Conservation (phyloP, 2,113 vertebrate species). For the Nanorana parkeri region DNA sequence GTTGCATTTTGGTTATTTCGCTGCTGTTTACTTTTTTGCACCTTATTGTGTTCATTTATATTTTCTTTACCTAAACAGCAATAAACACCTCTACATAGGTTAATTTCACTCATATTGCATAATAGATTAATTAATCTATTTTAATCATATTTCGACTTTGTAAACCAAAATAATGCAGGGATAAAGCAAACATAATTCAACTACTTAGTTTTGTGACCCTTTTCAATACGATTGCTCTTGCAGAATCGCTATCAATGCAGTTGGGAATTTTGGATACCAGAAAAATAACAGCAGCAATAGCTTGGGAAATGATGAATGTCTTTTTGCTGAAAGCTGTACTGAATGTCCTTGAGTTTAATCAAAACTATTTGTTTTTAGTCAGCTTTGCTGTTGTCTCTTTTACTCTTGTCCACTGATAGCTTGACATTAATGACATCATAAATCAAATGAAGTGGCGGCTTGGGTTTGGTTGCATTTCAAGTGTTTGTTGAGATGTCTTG, state of each 20-base stretch:
- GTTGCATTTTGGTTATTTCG: too few relatives aligned
- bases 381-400: conserved; percentile 95
- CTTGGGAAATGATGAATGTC: conserved; percentile 95
- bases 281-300: conserved; percentile 81
- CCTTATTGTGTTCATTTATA: too few relatives aligned
- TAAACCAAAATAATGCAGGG: neutral
- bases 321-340: conserved; percentile 94
- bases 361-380: conserved; percentile 99
- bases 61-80: too few relatives aligned
- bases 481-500: conserved; percentile 80
- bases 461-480: conserved; percentile 89
- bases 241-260: conserved; percentile 73
- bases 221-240: conserved; percentile 60
- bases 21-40: too few relatives aligned
- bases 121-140: neutral
- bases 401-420: conserved; percentile 98
- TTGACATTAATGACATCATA: conserved; percentile 99
- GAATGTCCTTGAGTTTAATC: conserved; percentile 99
- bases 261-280: conserved; percentile 69
- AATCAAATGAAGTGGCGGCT: conserved; percentile 92
- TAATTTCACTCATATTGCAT: neutral
- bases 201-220: neutral
- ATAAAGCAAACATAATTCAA: neutral
- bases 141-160: neutral
- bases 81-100: too few relatives aligned